A percentile compares a stretch with the other conserved stretches of the same genome.
phyloP scores from a whole-genome alignment of 2,888 invertebrate species.

The Aphodius granarius region DNA sequence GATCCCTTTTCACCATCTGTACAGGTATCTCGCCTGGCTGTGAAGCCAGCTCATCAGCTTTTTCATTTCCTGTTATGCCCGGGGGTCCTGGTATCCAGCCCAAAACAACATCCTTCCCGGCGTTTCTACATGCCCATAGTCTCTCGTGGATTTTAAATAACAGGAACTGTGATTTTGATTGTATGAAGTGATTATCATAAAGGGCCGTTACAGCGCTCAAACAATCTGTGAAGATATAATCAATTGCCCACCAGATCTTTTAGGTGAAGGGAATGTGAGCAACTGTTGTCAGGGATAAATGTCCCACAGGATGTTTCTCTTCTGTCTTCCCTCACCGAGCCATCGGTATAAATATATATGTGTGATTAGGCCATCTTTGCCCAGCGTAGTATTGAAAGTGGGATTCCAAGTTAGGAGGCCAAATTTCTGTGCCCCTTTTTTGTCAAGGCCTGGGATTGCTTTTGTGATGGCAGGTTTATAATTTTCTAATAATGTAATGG shows the following conservation, averaged over 20 bases:
- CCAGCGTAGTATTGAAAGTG: not conserved
- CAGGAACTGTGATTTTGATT: not conserved
- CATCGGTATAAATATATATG: not conserved
- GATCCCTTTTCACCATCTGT: not conserved
- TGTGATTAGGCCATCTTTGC: not conserved
- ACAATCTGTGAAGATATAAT: not conserved
- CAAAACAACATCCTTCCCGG: not conserved
- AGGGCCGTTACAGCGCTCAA: not conserved
- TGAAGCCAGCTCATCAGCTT: not conserved
- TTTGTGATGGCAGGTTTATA: too few relatives aligned
- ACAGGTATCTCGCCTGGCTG: not conserved
- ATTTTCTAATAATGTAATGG: not conserved
- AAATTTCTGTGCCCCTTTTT: not conserved
- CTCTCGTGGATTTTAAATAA: not conserved
- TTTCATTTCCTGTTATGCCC: not conserved
- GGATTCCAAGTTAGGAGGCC: not conserved
- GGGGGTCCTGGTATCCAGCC: not conserved
- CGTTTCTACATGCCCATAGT: not conserved
- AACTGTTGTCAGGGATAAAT: not conserved
- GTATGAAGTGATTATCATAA: not conserved
- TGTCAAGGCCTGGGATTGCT: not conserved
- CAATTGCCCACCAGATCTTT: not conserved
- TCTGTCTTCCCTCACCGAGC: not conserved
- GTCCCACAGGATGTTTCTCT: not conserved
- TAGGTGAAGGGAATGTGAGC: not conserved